Conservation (phyloP, 1,140 invertebrate genomes). For the Hyphantria cunea region DNA sequence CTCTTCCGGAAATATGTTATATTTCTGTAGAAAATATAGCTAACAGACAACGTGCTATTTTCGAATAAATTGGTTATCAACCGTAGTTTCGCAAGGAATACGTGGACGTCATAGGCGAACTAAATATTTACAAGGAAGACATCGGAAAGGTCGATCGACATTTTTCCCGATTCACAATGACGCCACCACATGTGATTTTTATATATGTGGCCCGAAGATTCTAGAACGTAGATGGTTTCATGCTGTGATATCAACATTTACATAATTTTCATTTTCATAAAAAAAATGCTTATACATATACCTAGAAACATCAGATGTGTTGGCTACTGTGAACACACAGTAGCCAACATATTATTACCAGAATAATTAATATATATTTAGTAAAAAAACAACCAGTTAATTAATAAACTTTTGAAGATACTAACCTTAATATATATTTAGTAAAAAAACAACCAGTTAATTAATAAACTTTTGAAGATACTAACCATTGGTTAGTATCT, state of each 20-base stretch:
- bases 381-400: too few species aligned
- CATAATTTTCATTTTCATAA: conserved; percentile 11
- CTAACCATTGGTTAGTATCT: too few species aligned
- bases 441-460: too few species aligned
- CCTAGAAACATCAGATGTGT: too few species aligned
- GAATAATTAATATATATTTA: not conserved
- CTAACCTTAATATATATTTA: too few species aligned
- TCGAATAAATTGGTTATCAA: conserved; percentile 7
- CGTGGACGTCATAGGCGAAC: conserved; percentile 15
- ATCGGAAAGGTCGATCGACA: conserved; percentile 15
- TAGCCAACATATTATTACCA: too few species aligned
- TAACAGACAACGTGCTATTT: not conserved
- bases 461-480: too few species aligned
- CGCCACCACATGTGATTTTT: conserved; percentile 12
- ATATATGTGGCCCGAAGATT: conserved; percentile 12
- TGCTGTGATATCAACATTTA: not conserved
- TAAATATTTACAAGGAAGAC: conserved; percentile 26
- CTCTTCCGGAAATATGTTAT: not conserved
- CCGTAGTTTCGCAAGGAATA: conserved; percentile 3
- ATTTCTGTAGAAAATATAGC: not conserved
- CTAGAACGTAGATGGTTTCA: conserved; percentile 11
- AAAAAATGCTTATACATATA: not conserved
- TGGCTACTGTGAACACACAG: too few species aligned
- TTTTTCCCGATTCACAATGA: conserved; percentile 1
- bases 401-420: too few species aligned